A percentile compares a stretch with the other conserved stretches of the same genome.
Evolutionary conservation across 2,797 vertebrate genomes (phyloP).

Genomic region (Aplochiton taeniatus): DNA sequence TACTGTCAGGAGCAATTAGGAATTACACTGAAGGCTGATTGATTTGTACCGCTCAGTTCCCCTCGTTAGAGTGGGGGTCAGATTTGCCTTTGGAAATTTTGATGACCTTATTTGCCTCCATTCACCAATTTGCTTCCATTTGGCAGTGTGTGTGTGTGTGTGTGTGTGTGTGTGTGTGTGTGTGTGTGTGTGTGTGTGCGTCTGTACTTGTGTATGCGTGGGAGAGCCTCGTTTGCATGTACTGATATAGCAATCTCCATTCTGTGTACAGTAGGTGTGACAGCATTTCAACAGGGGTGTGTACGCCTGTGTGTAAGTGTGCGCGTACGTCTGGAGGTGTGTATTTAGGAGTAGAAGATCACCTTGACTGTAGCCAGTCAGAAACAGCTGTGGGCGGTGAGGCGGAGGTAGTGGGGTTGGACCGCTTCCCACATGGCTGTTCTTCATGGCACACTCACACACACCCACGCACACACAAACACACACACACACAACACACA

Average conservation of each 20-base stretch:
- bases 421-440: conserved; percentile 71
- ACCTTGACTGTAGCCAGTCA: conserved; percentile 80
- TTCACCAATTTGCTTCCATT: conserved; percentile 26
- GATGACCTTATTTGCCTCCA: conserved; percentile 32
- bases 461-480: conserved; percentile 30
- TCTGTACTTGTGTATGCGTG: conserved; percentile 16
- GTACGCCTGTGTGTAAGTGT: conserved; percentile 13
- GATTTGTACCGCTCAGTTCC: conserved; percentile 52
- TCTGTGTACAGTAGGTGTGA: not conserved
- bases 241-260: conserved; percentile 2
- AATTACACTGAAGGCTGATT: conserved; percentile 47
- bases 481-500: conserved; percentile 19
- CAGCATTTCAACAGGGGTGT: conserved; percentile 17
- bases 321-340: conserved; percentile 53
- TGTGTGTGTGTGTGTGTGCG: conserved; percentile 20
- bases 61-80: conserved; percentile 32
- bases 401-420: conserved; percentile 68
- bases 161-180: conserved; percentile 31
- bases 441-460: conserved; percentile 69
- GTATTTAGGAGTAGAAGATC: conserved; percentile 64
- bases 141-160: conserved; percentile 11
- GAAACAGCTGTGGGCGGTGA: conserved; percentile 74
- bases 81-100: conserved; percentile 49
- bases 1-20: conserved; percentile 57
- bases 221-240: conserved; percentile 25